A percentile compares a stretch with the other conserved stretches of the same genome.
These are phyloP conservation scores for Eospalax fontanierii DNA, from an alignment of 2,797 vertebrate genomes.

Conservation along the genomic window DNA sequence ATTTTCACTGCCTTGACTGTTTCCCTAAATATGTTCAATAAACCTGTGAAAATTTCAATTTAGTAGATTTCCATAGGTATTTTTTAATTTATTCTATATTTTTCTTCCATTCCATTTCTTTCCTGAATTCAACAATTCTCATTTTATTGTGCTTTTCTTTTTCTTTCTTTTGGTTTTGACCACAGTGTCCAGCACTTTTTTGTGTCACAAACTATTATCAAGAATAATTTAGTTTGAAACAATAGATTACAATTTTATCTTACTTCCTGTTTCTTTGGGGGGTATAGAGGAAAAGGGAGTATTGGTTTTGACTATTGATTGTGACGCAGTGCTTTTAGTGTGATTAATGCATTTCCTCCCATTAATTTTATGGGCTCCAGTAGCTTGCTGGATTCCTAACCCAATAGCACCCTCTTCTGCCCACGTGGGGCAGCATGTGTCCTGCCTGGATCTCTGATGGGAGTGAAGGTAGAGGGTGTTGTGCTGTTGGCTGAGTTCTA, in stretches of 20 bases:
- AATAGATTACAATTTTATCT: not conserved
- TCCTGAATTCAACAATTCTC: not conserved
- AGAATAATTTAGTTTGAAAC: not conserved
- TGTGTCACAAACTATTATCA: not conserved
- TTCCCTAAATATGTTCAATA: not conserved
- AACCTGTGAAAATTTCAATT: not conserved
- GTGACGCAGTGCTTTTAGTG: not conserved
- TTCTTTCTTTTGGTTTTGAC: not conserved
- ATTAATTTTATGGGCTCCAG: not conserved
- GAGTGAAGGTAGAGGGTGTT: no score
- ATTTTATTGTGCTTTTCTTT: not conserved
- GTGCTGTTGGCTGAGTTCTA: not conserved
- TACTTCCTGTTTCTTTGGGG: not conserved
- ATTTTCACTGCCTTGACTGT: not conserved
- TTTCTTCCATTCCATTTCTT: not conserved
- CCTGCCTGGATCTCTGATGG: not conserved
- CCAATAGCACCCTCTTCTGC: slow-evolving; percentile 32
- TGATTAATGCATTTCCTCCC: not conserved
- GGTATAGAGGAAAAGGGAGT: not conserved
- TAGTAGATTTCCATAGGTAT: not conserved
- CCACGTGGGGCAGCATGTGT: not conserved
- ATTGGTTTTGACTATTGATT: not conserved
- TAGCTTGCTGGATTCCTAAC: not conserved
- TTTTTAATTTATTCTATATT: not conserved
- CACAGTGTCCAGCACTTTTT: not conserved